These are phyloP conservation scores for Brotula barbata DNA, from an alignment of 2,797 vertebrate genomes.

Conservation along the genomic window DNA sequence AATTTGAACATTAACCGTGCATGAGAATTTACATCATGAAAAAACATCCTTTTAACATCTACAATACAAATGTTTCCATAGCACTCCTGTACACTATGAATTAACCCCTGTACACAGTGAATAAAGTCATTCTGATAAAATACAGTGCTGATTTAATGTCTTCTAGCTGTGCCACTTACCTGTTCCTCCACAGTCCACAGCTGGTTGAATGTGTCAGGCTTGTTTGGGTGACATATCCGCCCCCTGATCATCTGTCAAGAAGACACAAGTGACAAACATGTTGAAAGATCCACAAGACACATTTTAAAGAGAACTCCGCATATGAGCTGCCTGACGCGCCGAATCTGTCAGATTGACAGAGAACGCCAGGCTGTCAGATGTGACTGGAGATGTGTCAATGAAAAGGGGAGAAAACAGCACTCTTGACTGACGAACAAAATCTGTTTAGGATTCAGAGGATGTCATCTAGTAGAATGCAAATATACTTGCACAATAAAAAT, in stretches of 20 bases:
- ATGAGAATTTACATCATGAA: background rate
- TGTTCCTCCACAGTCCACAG: slow-evolving; percentile 98
- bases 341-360: slow-evolving; percentile 43
- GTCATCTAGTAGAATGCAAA: slow-evolving; percentile 39
- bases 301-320: slow-evolving; percentile 36
- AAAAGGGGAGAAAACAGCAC: slow-evolving; percentile 30
- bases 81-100: background rate
- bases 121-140: background rate
- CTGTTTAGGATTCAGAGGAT: slow-evolving; percentile 39
- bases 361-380: slow-evolving; percentile 46
- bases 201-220: slow-evolving; percentile 98
- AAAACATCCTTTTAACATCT: background rate
- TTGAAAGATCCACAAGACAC: slow-evolving; percentile 40
- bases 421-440: slow-evolving; percentile 55
- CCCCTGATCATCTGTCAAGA: slow-evolving; percentile 92
- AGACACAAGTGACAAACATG: slow-evolving; percentile 49
- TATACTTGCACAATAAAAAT: slow-evolving; percentile 29
- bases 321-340: slow-evolving; percentile 28
- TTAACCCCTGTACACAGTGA: background rate
- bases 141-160: background rate
- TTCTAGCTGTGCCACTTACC: slow-evolving; percentile 72
- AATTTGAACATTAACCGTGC: too few species aligned
- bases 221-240: slow-evolving; percentile 91
- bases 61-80: background rate
- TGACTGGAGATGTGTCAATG: slow-evolving; percentile 30